These are phyloP conservation scores for Laothoe populi DNA, from an alignment of 2,888 invertebrate genomes.

Conservation along the genomic window DNA sequence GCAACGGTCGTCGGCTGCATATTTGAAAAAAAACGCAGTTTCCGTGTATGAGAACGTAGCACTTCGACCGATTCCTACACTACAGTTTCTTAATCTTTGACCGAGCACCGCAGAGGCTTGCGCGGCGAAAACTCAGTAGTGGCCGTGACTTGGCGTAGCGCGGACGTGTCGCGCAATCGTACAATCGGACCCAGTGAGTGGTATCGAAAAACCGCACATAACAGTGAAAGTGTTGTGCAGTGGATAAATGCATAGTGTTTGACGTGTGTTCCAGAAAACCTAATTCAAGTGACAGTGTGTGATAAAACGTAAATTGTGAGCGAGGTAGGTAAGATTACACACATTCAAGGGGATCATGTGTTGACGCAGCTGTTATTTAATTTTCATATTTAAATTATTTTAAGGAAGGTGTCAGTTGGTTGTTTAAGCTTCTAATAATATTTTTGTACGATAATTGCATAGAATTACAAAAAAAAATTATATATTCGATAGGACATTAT, in stretches of 20 bases:
- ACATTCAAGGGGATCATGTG: not conserved
- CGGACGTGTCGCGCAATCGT: slow-evolving; percentile 53
- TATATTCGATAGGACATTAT: slow-evolving; percentile 5
- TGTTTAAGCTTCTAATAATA: not conserved
- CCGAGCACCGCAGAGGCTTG: slow-evolving; percentile 68
- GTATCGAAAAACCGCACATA: slow-evolving; percentile 52
- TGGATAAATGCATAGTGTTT: slow-evolving; percentile 54
- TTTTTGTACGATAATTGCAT: not conserved
- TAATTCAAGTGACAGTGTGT: slow-evolving; percentile 48
- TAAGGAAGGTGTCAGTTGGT: not conserved
- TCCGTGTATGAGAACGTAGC: slow-evolving; percentile 11
- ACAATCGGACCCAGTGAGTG: slow-evolving; percentile 62
- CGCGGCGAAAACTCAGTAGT: slow-evolving; percentile 69
- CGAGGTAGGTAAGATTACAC: slow-evolving; percentile 46
- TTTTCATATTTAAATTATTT: slow-evolving; percentile 15
- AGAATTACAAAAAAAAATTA: not conserved
- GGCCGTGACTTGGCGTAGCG: slow-evolving; percentile 59
- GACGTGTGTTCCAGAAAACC: slow-evolving; percentile 54
- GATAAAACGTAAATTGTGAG: slow-evolving; percentile 40
- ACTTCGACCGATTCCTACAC: slow-evolving; percentile 15
- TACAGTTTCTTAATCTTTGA: slow-evolving; percentile 55
- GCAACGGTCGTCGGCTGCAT: not conserved
- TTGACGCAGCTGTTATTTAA: slow-evolving; percentile 5
- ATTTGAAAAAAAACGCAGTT: not conserved
- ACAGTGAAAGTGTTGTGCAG: slow-evolving; percentile 58